Evolutionary conservation across 2,888 invertebrate genomes (phyloP).

Genomic region (Dryobota labecula): DNA sequence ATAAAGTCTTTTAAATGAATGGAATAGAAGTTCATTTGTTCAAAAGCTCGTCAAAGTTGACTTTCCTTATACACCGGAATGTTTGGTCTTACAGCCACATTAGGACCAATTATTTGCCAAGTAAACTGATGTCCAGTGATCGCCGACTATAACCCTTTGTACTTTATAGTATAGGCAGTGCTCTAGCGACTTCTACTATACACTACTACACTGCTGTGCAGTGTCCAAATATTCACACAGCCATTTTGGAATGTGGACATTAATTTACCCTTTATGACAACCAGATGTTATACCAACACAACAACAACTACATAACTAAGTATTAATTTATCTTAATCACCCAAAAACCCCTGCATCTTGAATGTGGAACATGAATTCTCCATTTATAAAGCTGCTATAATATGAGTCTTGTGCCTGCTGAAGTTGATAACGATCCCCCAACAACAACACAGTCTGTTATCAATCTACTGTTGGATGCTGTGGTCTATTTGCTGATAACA

Average conservation of each 20-base stretch:
- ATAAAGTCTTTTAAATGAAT: neutral
- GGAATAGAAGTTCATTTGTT: neutral
- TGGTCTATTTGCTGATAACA: slow-evolving; percentile 15
- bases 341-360: neutral
- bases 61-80: neutral
- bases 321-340: neutral
- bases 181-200: neutral
- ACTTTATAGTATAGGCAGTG: slow-evolving; percentile 4
- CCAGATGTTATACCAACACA: neutral
- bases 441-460: slow-evolving; percentile 25
- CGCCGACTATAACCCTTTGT: neutral
- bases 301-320: neutral
- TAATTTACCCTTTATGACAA: neutral
- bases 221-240: too few relatives aligned
- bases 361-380: neutral
- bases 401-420: neutral
- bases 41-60: slow-evolving; percentile 12
- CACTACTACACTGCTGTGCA: too few relatives aligned
- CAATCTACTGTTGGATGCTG: slow-evolving; percentile 34
- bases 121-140: neutral
- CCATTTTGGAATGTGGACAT: neutral
- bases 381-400: neutral
- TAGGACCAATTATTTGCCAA: slow-evolving; percentile 5
- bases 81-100: slow-evolving; percentile 1
- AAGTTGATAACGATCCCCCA: neutral